Conservation (phyloP, 2,888 invertebrate species). For the Chrysotoxum bicinctum region DNA sequence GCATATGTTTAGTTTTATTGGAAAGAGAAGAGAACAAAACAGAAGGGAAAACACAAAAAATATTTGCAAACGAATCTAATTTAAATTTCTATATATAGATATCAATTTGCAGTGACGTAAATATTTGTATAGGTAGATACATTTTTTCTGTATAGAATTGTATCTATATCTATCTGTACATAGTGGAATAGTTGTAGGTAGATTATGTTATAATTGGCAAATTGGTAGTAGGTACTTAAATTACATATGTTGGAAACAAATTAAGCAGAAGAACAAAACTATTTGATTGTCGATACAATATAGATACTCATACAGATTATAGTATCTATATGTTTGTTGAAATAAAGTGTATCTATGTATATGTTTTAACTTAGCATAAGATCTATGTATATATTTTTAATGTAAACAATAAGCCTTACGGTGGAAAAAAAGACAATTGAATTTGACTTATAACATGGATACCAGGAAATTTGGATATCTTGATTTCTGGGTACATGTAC, state of each 20-base stretch:
- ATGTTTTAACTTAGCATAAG: neutral
- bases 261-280: neutral
- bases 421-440: too few species aligned
- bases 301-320: too few species aligned
- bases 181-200: slow-evolving; percentile 18
- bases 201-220: slow-evolving; percentile 47
- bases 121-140: slow-evolving; percentile 32
- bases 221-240: slow-evolving; percentile 17
- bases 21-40: neutral
- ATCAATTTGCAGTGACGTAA: slow-evolving; percentile 67
- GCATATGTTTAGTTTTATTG: slow-evolving; percentile 18
- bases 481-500: too few species aligned
- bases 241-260: neutral
- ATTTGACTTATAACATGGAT: too few species aligned
- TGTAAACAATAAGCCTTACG: too few species aligned
- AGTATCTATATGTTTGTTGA: neutral
- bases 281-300: neutral
- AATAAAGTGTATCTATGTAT: neutral
- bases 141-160: neutral
- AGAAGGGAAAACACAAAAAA: slow-evolving; percentile 30
- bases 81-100: slow-evolving; percentile 67
- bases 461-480: too few species aligned
- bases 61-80: slow-evolving; percentile 67
- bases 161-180: neutral
- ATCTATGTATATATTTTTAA: neutral